Conservation (phyloP, 2,797 vertebrate species). For the Tiaroga cobitis region DNA sequence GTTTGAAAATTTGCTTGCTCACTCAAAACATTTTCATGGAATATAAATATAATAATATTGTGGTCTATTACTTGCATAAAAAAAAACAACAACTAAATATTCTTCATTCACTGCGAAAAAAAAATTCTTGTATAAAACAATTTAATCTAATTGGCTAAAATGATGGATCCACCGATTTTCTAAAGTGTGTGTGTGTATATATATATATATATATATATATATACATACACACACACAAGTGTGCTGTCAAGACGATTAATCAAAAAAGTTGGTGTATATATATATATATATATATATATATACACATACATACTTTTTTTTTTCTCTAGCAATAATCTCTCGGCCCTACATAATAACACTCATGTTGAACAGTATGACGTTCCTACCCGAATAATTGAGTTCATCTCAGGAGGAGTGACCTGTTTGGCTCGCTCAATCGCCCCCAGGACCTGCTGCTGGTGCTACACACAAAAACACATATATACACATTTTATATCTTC, state of each 20-base stretch:
- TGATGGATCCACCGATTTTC: neutral
- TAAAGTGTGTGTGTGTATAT: neutral
- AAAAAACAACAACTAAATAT: neutral
- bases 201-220: neutral
- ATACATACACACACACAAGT: too few species aligned
- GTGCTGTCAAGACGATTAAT: too few species aligned
- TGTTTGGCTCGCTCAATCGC: slow-evolving; percentile 98
- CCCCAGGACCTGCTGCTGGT: slow-evolving; percentile 98
- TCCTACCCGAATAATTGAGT: slow-evolving; percentile 97
- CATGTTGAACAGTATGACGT: neutral
- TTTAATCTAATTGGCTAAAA: neutral
- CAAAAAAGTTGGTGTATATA: too few species aligned
- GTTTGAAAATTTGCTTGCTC: neutral
- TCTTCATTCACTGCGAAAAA: neutral
- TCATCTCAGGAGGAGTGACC: slow-evolving; percentile 96
- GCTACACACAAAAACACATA: slow-evolving; percentile 75
- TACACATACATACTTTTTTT: too few species aligned
- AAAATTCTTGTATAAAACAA: neutral
- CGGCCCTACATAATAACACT: neutral
- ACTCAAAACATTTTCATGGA: neutral
- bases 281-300: too few species aligned
- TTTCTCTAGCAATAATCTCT: neutral
- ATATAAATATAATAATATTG: neutral
- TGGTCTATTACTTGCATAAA: neutral
- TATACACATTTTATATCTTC: slow-evolving; percentile 30